phyloP scores from a whole-genome alignment of 2,888 invertebrate species.

The Plagodis pulveraria region DNA sequence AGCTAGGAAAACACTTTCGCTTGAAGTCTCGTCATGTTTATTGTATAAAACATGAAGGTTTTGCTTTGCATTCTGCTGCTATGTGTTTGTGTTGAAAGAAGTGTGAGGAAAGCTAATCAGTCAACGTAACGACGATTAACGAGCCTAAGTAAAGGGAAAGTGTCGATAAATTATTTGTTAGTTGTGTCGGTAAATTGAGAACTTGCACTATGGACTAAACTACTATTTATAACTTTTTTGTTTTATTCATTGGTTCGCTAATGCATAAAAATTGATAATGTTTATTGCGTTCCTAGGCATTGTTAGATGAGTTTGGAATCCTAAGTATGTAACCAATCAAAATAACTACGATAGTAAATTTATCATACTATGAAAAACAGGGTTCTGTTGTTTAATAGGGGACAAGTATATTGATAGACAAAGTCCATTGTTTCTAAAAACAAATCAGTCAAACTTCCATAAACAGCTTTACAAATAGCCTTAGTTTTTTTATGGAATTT shows the following conservation, averaged over 20 bases:
- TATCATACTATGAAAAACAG: no score
- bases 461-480: slow-evolving; percentile 10
- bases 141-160: slow-evolving; percentile 32
- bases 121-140: slow-evolving; percentile 46
- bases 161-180: slow-evolving; percentile 1
- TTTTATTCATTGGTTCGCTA: no score
- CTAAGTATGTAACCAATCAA: no score
- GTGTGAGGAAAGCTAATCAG: slow-evolving; percentile 56
- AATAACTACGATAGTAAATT: no score
- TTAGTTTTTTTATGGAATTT: slow-evolving; percentile 37
- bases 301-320: no score
- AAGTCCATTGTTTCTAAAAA: slow-evolving; percentile 1
- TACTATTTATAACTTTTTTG: no score
- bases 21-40: slow-evolving; percentile 19
- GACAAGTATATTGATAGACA: no score
- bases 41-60: slow-evolving; percentile 31
- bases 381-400: no score
- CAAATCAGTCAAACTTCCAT: slow-evolving; percentile 12
- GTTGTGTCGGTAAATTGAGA: neutral
- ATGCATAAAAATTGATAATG: no score
- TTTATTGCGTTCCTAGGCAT: no score
- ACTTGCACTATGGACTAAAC: no score
- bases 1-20: slow-evolving; percentile 26
- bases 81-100: slow-evolving; percentile 34
- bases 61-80: slow-evolving; percentile 30